phyloP scores from a whole-genome alignment of 2,797 vertebrate species.

The Mus caroli region DNA sequence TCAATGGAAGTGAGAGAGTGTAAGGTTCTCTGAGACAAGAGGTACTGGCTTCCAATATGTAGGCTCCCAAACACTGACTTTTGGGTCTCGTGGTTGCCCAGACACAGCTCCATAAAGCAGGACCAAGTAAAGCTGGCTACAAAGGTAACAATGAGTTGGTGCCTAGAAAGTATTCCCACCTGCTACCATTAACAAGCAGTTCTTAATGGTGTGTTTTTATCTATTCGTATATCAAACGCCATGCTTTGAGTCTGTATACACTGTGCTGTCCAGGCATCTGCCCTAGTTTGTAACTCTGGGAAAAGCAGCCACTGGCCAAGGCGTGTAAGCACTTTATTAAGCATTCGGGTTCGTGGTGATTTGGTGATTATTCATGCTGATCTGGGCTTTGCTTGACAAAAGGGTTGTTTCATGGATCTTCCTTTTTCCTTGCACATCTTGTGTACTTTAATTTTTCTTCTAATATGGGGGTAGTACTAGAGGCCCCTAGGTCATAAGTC shows the following conservation, averaged over 20 bases:
- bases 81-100: background rate
- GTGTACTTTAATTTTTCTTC: slow-evolving; percentile 11
- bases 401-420: background rate
- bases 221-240: background rate
- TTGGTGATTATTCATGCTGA: slow-evolving; percentile 1
- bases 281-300: background rate
- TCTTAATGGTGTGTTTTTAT: background rate
- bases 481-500: background rate
- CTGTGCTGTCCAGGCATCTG: background rate
- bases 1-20: background rate
- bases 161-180: background rate
- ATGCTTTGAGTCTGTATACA: background rate
- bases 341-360: background rate
- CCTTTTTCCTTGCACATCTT: background rate
- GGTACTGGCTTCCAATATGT: background rate
- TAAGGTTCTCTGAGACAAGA: background rate
- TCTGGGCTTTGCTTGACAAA: slow-evolving; percentile 51
- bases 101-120: slow-evolving; percentile 31
- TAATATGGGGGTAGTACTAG: background rate
- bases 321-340: background rate
- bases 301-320: background rate
- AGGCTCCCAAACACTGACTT: slow-evolving; percentile 6
- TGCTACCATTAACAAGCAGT: slow-evolving; percentile 2
- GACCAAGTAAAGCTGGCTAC: slow-evolving; percentile 55
- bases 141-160: slow-evolving; percentile 57